These are phyloP conservation scores for Uloborus diversus DNA, from an alignment of 1,140 invertebrate species.

Conservation along the genomic window DNA sequence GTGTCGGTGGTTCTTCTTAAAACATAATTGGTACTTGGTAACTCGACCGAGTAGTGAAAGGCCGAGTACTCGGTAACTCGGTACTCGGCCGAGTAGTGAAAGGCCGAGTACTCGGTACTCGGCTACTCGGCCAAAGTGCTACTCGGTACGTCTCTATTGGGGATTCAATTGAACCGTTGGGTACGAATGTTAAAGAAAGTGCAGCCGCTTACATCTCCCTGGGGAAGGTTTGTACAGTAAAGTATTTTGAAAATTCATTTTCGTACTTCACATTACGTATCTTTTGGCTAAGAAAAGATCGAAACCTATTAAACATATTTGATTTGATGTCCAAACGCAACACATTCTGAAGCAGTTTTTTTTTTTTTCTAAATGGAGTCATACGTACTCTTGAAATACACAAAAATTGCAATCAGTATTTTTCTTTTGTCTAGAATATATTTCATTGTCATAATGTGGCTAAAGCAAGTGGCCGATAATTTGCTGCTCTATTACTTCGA, in stretches of 20 bases:
- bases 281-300: background rate
- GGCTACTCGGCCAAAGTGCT: too few relatives aligned
- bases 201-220: background rate
- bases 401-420: constrained; percentile 7
- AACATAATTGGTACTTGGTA: too few relatives aligned
- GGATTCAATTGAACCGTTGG: background rate
- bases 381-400: constrained; percentile 3
- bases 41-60: too few relatives aligned
- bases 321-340: background rate
- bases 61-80: too few relatives aligned
- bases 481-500: background rate
- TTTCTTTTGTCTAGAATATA: background rate
- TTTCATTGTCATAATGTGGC: constrained; percentile 5
- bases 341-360: background rate
- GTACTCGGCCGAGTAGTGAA: too few relatives aligned
- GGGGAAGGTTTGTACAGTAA: background rate
- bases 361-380: constrained; percentile 15
- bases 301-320: constrained; percentile 5
- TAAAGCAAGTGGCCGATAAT: background rate
- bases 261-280: background rate
- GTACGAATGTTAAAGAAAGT: constrained; percentile 12
- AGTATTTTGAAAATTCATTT: background rate
- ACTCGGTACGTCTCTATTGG: too few relatives aligned
- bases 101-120: too few relatives aligned
- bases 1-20: too few relatives aligned